A percentile compares a stretch with the other conserved stretches of the same genome.
These are phyloP conservation scores for Oeneis ivallda DNA, from an alignment of 2,888 invertebrate species.

Conservation along the genomic window DNA sequence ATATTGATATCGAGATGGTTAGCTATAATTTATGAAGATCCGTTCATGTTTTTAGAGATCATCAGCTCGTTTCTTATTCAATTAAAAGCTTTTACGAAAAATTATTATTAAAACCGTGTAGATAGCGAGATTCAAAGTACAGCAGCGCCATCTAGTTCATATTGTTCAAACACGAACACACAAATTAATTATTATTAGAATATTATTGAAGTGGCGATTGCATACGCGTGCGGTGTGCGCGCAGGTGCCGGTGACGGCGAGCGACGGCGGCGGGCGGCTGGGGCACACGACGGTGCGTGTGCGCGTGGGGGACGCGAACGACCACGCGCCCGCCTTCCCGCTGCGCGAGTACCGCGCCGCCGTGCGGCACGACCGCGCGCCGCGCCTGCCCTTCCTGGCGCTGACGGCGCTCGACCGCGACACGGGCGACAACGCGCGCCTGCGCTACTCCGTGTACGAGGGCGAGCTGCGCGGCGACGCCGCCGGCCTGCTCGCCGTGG, in stretches of 20 bases:
- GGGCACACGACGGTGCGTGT: slow-evolving; percentile 89
- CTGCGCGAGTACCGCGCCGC: slow-evolving; percentile 89
- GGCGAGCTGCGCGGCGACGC: slow-evolving; percentile 66
- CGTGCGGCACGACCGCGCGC: slow-evolving; percentile 78
- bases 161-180: too few species aligned
- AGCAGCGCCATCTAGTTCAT: too few species aligned
- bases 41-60: too few species aligned
- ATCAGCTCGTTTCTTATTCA: too few species aligned
- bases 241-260: slow-evolving; percentile 87
- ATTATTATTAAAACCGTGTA: too few species aligned
- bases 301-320: slow-evolving; percentile 91
- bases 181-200: too few species aligned
- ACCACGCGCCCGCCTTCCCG: slow-evolving; percentile 89
- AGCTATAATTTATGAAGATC: too few species aligned
- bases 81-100: too few species aligned
- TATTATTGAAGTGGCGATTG: too few species aligned
- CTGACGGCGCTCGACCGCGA: slow-evolving; percentile 88
- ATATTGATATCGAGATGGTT: too few species aligned
- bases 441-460: slow-evolving; percentile 90
- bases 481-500: slow-evolving; percentile 87
- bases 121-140: too few species aligned
- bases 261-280: slow-evolving; percentile 90
- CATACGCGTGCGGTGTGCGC: too few species aligned
- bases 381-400: slow-evolving; percentile 62
- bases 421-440: slow-evolving; percentile 86